These are phyloP conservation scores for Burhinus oedicnemus DNA, from an alignment of 2,113 vertebrate species.

Conservation along the genomic window DNA sequence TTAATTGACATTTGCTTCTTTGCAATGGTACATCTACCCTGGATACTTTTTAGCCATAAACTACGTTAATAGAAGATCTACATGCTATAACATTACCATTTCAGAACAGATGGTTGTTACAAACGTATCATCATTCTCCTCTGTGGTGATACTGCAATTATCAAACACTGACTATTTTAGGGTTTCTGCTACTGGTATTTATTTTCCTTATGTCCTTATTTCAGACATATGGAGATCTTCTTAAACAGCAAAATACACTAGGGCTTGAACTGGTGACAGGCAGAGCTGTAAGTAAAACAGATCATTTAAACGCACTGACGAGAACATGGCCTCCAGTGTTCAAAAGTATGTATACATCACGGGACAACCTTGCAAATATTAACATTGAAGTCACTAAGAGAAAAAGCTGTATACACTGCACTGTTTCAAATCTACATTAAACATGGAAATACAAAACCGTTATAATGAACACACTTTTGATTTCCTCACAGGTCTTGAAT, in stretches of 20 bases:
- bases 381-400: background rate
- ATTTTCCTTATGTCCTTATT: background rate
- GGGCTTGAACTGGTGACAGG: background rate
- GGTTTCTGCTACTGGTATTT: background rate
- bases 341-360: background rate
- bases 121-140: background rate
- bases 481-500: background rate
- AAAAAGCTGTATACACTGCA: background rate
- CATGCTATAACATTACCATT: background rate
- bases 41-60: background rate
- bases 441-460: background rate
- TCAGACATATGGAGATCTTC: background rate
- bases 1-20: background rate
- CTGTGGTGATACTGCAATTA: background rate
- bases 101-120: background rate
- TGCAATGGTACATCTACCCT: background rate
- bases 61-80: background rate
- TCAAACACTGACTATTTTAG: background rate
- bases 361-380: background rate
- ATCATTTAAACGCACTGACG: background rate
- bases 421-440: constrained; percentile 1
- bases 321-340: background rate
- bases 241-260: background rate
- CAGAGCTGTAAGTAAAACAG: background rate
- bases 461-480: background rate